A percentile compares a stretch with the other conserved stretches of the same genome.
These are phyloP conservation scores for Alexandromys oeconomus DNA, from an alignment of 2,797 vertebrate genomes.

Conservation along the genomic window DNA sequence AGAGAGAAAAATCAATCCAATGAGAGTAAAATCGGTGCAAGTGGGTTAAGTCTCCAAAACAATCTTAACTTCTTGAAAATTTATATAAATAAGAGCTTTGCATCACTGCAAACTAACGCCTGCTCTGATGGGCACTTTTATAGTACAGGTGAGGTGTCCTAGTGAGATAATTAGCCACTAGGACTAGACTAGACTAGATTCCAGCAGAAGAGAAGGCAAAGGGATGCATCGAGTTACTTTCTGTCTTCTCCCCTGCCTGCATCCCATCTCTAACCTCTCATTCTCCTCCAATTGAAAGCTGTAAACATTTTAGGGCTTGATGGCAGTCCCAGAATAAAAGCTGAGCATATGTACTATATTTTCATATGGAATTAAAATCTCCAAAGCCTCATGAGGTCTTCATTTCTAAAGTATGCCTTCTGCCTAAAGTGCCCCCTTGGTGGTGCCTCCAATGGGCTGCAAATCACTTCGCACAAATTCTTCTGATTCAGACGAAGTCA, in stretches of 20 bases:
- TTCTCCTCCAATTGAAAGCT: slow-evolving; percentile 76
- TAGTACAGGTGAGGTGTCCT: slow-evolving; percentile 63
- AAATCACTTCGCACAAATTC: slow-evolving; percentile 88
- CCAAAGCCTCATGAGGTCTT: slow-evolving; percentile 60
- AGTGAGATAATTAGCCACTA: slow-evolving; percentile 80
- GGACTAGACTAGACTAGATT: slow-evolving; percentile 70
- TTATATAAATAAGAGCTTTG: slow-evolving; percentile 66
- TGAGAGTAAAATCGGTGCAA: neutral
- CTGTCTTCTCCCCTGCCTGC: slow-evolving; percentile 61
- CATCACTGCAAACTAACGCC: slow-evolving; percentile 71
- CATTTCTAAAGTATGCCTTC: slow-evolving; percentile 86
- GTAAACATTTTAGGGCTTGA: slow-evolving; percentile 85
- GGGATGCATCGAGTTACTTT: slow-evolving; percentile 52
- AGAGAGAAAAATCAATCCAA: neutral
- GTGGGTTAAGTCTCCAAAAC: slow-evolving; percentile 54
- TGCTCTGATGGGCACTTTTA: slow-evolving; percentile 79
- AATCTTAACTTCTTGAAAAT: slow-evolving; percentile 69
- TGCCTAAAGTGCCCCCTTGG: slow-evolving; percentile 87
- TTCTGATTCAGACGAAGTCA: slow-evolving; percentile 83
- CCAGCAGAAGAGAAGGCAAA: slow-evolving; percentile 72
- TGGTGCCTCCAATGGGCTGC: slow-evolving; percentile 78
- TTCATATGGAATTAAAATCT: slow-evolving; percentile 79
- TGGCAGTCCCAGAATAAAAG: slow-evolving; percentile 87
- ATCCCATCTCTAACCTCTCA: neutral
- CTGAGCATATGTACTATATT: slow-evolving; percentile 87